Evolutionary conservation across 2,113 vertebrate species (phyloP), one percentile per base, ranked within the genome.

Genomic region (Gnathonemus echidnorhynchus): DNA sequence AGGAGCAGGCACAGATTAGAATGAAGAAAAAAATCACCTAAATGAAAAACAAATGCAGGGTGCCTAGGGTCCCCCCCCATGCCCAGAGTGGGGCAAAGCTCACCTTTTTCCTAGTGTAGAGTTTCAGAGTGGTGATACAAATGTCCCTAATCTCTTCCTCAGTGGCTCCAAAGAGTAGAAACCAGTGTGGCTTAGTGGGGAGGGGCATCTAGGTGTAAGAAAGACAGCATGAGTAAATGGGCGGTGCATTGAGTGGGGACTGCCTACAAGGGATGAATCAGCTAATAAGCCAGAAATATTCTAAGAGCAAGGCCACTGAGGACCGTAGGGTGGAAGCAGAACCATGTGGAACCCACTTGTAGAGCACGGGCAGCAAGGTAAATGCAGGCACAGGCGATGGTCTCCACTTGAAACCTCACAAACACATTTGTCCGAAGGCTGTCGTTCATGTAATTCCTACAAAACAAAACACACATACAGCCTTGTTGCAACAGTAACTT

Each of bases 361-460:
- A 99, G 96, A 88, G 97, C 98, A 93, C 98, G 95, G 85, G 99
- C 98, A 92, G 99, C 98, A 0, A 99, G 98, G 93, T 97, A 99
- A 93, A 99, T 99, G 93, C 99, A 99, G 93, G 99, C 99, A 93
- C 98, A 99, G 0, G 99, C 99, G 86, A 99, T 98, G 0, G 98
- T 99, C 95, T 99, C 99, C 8, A 97, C 97, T 94, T 99, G 97
- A 94, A 99, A 99, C 92, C 97, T 96, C 93, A 99, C 99, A 92
- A 99, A 99, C 88, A 99, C 98, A 35, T 98, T 99, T 11, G 98
- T 99, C 92, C 99, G 96, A 90, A 99, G 97, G 92, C 96, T 97
- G 94, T 99, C 99, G 45, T 99, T 99, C 98, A 99, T 99, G 93
- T 99, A 99, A 95, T 99, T 99, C 99, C 98, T 99, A 90, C 77